A percentile compares a stretch with the other conserved stretches of the same genome.
These are phyloP conservation scores for Cetonia aurata DNA, from an alignment of 2,888 invertebrate genomes.

Conservation along the genomic window DNA sequence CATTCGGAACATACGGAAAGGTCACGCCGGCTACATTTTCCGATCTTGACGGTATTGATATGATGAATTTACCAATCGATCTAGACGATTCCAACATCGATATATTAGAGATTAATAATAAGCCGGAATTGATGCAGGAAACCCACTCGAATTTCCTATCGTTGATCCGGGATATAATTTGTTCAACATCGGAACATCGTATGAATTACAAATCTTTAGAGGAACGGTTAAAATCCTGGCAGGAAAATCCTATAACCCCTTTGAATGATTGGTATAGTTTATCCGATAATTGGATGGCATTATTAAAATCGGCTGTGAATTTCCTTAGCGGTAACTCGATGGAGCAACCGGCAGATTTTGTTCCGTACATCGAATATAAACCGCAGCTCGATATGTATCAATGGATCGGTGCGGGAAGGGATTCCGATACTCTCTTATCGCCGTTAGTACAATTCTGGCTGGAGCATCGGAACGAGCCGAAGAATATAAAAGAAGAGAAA, in stretches of 20 bases:
- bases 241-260: slow-evolving; percentile 84
- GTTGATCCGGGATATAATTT: slow-evolving; percentile 88
- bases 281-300: slow-evolving; percentile 80
- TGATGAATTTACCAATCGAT: slow-evolving; percentile 84
- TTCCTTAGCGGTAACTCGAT: slow-evolving; percentile 87
- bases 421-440: slow-evolving; percentile 83
- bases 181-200: slow-evolving; percentile 86
- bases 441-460: slow-evolving; percentile 86
- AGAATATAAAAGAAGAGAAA: slow-evolving; percentile 53
- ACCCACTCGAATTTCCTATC: slow-evolving; percentile 90
- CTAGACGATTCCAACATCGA: slow-evolving; percentile 74
- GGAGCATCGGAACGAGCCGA: slow-evolving; percentile 70
- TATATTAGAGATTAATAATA: slow-evolving; percentile 69
- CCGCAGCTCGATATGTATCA: slow-evolving; percentile 79
- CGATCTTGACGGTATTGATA: slow-evolving; percentile 76
- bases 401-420: slow-evolving; percentile 95
- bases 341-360: slow-evolving; percentile 87
- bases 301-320: slow-evolving; percentile 83
- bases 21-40: slow-evolving; percentile 66
- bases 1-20: slow-evolving; percentile 41
- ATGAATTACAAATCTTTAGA: slow-evolving; percentile 83
- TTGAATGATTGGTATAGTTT: slow-evolving; percentile 84
- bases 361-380: slow-evolving; percentile 90
- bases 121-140: slow-evolving; percentile 78
- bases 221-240: slow-evolving; percentile 77